Evolutionary conservation across 2,113 vertebrate genomes (phyloP).

Genomic region (Pangasianodon hypophthalmus): DNA sequence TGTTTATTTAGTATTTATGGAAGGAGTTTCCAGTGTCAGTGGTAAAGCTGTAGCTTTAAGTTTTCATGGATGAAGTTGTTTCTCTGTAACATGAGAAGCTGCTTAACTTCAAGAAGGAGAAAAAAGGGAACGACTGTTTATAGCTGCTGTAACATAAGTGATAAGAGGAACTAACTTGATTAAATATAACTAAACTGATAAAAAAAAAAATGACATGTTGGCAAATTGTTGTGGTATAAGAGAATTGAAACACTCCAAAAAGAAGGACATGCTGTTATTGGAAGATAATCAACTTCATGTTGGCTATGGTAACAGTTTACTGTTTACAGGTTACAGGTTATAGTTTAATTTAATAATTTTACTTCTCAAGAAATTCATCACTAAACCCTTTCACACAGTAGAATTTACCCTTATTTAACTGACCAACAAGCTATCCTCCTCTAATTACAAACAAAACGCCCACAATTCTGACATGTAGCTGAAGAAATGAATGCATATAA

Average conservation of each 20-base stretch:
- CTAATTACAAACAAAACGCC: not conserved
- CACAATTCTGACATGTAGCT: not conserved
- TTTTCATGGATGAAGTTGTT: not conserved
- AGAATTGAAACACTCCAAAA: not conserved
- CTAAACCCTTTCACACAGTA: not conserved
- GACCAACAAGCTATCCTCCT: not conserved
- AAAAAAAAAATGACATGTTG: not conserved
- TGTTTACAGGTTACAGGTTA: not conserved
- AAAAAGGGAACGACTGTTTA: not conserved
- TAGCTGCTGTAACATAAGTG: not conserved
- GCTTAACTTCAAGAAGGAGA: not conserved
- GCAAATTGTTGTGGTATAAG: not conserved
- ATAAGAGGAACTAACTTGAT: not conserved
- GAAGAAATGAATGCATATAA: conserved; percentile 10
- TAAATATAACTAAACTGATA: not conserved
- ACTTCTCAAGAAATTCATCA: not conserved
- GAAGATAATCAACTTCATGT: not conserved
- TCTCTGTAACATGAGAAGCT: not conserved
- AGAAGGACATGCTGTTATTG: not conserved
- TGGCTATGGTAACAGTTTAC: not conserved
- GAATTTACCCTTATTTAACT: not conserved
- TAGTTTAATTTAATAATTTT: not conserved
- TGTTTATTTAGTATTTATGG: not conserved
- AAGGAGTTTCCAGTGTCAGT: not conserved
- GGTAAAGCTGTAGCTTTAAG: not conserved